Conservation (phyloP, 92 coral and sea anemone genomes). For the Phenganax subtilis region DNA sequence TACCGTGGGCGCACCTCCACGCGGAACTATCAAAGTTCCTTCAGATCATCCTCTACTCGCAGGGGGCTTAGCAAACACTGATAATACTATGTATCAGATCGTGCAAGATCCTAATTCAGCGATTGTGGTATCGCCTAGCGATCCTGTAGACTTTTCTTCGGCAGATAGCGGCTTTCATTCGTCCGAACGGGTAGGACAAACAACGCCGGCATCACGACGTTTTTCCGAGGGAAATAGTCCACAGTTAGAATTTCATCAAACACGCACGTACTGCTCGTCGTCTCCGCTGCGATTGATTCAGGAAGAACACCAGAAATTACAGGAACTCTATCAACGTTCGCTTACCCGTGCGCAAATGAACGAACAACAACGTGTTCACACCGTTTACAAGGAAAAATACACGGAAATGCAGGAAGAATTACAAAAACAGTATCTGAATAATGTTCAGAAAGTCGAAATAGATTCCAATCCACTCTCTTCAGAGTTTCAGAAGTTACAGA, state of each 20-base stretch:
- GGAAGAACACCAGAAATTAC: constrained; percentile 86
- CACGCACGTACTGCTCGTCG: constrained; percentile 56
- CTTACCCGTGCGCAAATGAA: constrained; percentile 85
- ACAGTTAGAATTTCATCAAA: constrained; percentile 82
- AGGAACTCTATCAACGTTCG: constrained; percentile 89
- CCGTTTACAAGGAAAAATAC: constrained; percentile 86
- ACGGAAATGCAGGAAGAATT: constrained; percentile 96
- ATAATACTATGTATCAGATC: constrained; percentile 51
- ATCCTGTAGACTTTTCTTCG: constrained; percentile 50
- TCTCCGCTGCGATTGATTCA: constrained; percentile 70
- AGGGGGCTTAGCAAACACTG: constrained; percentile 42
- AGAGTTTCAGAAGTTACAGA: constrained; percentile 36
- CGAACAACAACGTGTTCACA: constrained; percentile 82
- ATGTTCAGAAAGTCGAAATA: constrained; percentile 24
- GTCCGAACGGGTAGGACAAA: constrained; percentile 41
- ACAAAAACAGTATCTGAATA: constrained; percentile 62
- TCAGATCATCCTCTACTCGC: constrained; percentile 59
- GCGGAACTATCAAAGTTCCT: constrained; percentile 63
- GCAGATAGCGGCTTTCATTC: constrained; percentile 61
- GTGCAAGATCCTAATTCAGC: constrained; percentile 52
- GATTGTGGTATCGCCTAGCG: constrained; percentile 67
- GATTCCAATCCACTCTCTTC: constrained; percentile 37
- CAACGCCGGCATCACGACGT: constrained; percentile 61
- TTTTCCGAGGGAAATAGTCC: constrained; percentile 95
- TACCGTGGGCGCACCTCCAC: constrained; percentile 72